phyloP scores from a whole-genome alignment of 1,140 invertebrate species.

The Nephila pilipes region DNA sequence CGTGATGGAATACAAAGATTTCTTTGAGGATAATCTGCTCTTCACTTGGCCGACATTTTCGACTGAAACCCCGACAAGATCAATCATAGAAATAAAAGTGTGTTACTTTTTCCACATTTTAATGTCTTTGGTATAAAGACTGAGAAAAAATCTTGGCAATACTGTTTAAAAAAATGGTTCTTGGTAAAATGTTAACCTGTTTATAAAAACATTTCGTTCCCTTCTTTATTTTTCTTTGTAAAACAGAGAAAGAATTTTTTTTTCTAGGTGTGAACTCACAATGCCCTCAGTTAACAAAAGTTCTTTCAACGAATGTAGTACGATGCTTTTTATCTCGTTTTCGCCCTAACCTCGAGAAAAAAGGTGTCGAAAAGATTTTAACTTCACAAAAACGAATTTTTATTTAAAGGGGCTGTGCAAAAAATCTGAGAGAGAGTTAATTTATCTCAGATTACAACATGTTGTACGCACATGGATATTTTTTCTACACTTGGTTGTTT shows the following conservation, averaged over 20 bases:
- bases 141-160: neutral
- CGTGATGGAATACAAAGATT: neutral
- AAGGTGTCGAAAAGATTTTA: constrained; percentile 16
- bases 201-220: constrained; percentile 18
- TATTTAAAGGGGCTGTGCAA: constrained; percentile 9
- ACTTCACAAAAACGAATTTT: neutral
- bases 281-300: constrained; percentile 43
- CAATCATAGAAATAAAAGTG: constrained; percentile 48
- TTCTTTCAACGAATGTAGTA: constrained; percentile 20
- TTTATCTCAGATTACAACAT: neutral
- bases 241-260: neutral
- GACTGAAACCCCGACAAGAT: neutral
- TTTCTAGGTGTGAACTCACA: constrained; percentile 33
- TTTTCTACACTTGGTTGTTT: neutral
- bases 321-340: neutral
- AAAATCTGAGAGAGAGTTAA: constrained; percentile 16
- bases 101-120: neutral
- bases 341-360: neutral
- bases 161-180: constrained; percentile 25
- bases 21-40: neutral
- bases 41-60: neutral
- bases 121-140: neutral
- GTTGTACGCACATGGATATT: neutral
- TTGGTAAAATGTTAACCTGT: constrained; percentile 40
- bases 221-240: neutral